Evolutionary conservation across 2,797 vertebrate species (phyloP).

Genomic region (Lacerta agilis): DNA sequence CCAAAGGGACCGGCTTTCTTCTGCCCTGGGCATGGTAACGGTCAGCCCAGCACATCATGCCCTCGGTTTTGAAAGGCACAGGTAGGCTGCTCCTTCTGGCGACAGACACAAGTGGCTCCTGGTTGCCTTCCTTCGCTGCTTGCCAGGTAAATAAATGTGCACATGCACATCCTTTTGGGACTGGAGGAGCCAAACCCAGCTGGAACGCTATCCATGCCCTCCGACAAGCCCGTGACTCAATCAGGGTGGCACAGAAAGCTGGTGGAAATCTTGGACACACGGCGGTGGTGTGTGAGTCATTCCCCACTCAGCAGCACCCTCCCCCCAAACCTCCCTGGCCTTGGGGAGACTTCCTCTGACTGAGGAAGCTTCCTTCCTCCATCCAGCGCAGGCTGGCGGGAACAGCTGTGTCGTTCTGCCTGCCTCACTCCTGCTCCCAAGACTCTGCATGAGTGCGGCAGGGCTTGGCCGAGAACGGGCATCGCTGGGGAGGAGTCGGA

Average conservation of each 20-base stretch:
- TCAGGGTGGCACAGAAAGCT: background rate
- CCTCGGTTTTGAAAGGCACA: background rate
- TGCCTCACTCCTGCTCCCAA: background rate
- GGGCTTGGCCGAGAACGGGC: background rate
- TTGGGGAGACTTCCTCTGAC: slow-evolving; percentile 38
- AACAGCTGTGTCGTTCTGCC: slow-evolving; percentile 12
- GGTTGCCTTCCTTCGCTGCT: background rate
- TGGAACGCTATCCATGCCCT: background rate
- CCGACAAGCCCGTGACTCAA: background rate
- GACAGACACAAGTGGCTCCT: background rate
- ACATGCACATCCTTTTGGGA: background rate
- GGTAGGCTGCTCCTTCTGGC: background rate
- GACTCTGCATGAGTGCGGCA: background rate
- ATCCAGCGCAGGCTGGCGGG: slow-evolving; percentile 24
- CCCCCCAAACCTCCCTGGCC: slow-evolving; percentile 9
- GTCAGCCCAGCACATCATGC: background rate
- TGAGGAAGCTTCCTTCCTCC: slow-evolving; percentile 34
- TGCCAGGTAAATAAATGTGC: background rate
- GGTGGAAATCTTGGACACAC: background rate
- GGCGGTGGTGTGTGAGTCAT: slow-evolving; percentile 14
- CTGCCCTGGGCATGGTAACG: background rate
- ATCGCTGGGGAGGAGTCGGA: background rate
- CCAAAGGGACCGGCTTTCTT: background rate
- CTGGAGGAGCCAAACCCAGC: background rate
- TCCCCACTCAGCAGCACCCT: background rate